Evolutionary conservation across 2,797 vertebrate genomes (phyloP).

Genomic region (Enteromius viviparus): DNA sequence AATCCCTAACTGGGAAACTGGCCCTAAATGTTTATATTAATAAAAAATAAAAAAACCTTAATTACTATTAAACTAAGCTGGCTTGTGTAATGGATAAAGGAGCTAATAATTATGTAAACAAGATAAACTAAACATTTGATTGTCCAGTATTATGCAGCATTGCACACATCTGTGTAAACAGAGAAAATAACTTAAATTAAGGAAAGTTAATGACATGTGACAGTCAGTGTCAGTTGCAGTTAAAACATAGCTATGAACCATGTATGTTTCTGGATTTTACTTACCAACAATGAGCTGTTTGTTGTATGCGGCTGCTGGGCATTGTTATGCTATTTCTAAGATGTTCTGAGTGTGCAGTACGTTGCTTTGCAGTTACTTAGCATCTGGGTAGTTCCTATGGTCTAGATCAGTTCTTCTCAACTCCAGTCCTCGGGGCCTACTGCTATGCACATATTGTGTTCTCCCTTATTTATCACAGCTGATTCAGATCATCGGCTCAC

Average conservation of each 20-base stretch:
- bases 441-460: no score
- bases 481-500: no score
- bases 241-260: not conserved
- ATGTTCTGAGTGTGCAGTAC: not conserved
- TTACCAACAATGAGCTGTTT: not conserved
- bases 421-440: no score
- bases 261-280: not conserved
- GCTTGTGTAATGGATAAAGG: no score
- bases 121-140: not conserved
- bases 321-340: not conserved
- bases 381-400: not conserved
- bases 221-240: not conserved
- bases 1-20: no score
- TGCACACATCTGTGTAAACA: not conserved
- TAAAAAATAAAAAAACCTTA: no score
- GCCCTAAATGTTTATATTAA: no score
- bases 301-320: not conserved
- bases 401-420: not conserved
- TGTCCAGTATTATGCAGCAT: not conserved
- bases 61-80: no score
- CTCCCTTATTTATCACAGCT: no score
- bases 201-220: not conserved
- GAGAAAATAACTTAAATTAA: not conserved
- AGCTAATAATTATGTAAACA: no score
- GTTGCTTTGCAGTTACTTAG: not conserved